Evolutionary conservation across 2,113 vertebrate species (phyloP), one percentile per base, ranked within the genome.

Genomic region (Eupsittula cactorum): DNA sequence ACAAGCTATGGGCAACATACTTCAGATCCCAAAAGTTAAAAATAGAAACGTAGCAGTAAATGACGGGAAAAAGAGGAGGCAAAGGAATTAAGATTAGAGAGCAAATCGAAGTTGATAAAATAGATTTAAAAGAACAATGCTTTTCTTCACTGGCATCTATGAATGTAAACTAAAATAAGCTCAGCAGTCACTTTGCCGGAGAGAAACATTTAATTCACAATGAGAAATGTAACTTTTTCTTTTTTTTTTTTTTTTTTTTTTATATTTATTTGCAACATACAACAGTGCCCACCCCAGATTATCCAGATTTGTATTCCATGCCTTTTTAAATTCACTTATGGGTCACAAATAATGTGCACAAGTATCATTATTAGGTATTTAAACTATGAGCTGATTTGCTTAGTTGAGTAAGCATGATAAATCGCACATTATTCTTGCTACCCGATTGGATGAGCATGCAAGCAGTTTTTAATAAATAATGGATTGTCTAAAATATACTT

Each of bases 161-260:
- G 11, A 21, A 76, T 76, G 31, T 63, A 89, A 89, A 13, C 53
- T 92, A 76, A 89, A 87, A 70, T 59, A 59, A 79, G 27, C 19
- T 91, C 35, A 44, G 39, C 27, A 70, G 33, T 67, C 52, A 63
- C 86, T 82, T 68, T 71, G 28, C 47, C 8, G 6, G 68, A 85
- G 28, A 82, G 52, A 90, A 90, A 77, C 28, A 65, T 86, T 91
- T 90, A 86, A 92, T 63, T 92, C 49, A 82, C 42, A 70, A 55
- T 76, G 17, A 74, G 10, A 78, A 87, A 84, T 85, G 20, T 29
- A 77, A 29, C 27, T 60, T 4, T 44, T 55, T 41, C 49, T 47
- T 49, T 49, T 14, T 49, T 13, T 78, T 42, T 42, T n/a, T 41
- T 39, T 52, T 69, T 78, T 82, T 87, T 44, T 0, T 27, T 71